phyloP scores from a whole-genome alignment of 1,140 invertebrate species.

The Drosophila bipectinata region DNA sequence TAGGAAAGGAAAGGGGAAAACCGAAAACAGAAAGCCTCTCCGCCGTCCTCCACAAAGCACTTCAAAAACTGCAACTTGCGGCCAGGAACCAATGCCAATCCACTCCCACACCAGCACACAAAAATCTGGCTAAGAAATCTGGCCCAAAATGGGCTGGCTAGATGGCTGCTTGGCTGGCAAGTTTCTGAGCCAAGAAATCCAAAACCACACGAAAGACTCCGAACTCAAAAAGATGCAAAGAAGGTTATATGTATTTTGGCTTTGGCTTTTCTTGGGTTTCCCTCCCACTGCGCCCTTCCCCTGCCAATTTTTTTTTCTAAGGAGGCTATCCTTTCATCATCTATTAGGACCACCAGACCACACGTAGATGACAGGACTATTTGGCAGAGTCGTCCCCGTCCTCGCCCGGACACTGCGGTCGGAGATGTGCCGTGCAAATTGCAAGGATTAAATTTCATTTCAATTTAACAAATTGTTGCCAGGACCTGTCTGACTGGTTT shows the following conservation, averaged over 20 bases:
- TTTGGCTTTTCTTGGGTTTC: constrained; percentile 43
- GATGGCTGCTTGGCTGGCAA: constrained; percentile 38
- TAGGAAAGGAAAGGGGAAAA: constrained; percentile 1
- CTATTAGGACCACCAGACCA: constrained; percentile 72
- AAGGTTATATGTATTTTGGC: constrained; percentile 57
- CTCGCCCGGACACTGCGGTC: constrained; percentile 43
- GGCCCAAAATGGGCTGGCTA: not conserved
- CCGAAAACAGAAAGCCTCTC: constrained; percentile 15
- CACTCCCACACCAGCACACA: not conserved
- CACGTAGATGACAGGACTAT: constrained; percentile 30
- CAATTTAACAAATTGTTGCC: constrained; percentile 72
- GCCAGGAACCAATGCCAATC: constrained; percentile 42
- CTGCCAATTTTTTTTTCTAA: not conserved
- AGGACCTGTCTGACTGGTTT: constrained; percentile 5
- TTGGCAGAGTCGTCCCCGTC: not conserved
- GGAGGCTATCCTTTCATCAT: constrained; percentile 68
- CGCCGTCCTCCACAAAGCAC: constrained; percentile 46
- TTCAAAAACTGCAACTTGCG: constrained; percentile 71
- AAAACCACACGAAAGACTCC: constrained; percentile 81
- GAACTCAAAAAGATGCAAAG: constrained; percentile 72
- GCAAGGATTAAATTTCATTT: constrained; percentile 78
- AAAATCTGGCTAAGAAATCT: not conserved
- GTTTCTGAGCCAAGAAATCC: constrained; percentile 75
- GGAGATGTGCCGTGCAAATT: constrained; percentile 76
- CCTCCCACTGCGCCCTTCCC: not conserved